Evolutionary conservation across 2,797 vertebrate species (phyloP).

Genomic region (Alcedo quadribrachys): DNA sequence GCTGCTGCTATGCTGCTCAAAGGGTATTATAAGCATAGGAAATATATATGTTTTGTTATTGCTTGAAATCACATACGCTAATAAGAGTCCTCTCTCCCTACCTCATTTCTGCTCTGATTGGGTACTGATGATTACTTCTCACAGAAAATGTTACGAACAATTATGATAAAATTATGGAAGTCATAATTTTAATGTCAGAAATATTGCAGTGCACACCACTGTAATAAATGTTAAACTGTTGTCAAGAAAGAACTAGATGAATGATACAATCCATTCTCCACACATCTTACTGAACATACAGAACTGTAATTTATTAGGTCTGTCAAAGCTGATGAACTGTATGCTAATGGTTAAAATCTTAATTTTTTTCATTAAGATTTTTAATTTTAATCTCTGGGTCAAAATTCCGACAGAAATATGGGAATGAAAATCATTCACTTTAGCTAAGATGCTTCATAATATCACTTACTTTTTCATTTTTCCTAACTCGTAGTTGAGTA

Average conservation of each 20-base stretch:
- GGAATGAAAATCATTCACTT: conserved; percentile 18
- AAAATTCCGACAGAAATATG: neutral
- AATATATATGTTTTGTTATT: neutral
- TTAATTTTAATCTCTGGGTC: too few relatives aligned
- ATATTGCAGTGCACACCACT: conserved; percentile 4
- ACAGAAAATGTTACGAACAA: conserved; percentile 32
- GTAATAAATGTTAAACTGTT: conserved; percentile 53
- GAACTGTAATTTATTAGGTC: conserved; percentile 11
- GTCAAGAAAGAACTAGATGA: conserved; percentile 37
- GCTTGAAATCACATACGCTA: neutral
- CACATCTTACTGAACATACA: conserved; percentile 41
- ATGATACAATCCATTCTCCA: conserved; percentile 44
- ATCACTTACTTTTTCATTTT: neutral
- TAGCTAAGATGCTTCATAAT: neutral
- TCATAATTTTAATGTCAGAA: conserved; percentile 49
- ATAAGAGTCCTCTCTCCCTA: neutral
- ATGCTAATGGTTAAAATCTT: conserved; percentile 54
- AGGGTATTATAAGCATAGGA: neutral
- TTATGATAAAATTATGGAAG: conserved; percentile 25
- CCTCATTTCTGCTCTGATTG: neutral
- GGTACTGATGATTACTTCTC: neutral
- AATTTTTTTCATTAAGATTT: neutral
- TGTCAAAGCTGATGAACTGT: conserved; percentile 37
- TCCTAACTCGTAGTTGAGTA: conserved; percentile 20
- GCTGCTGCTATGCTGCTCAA: neutral